phyloP scores from a whole-genome alignment of 2,797 vertebrate genomes.

The Tamandua tetradactyla region DNA sequence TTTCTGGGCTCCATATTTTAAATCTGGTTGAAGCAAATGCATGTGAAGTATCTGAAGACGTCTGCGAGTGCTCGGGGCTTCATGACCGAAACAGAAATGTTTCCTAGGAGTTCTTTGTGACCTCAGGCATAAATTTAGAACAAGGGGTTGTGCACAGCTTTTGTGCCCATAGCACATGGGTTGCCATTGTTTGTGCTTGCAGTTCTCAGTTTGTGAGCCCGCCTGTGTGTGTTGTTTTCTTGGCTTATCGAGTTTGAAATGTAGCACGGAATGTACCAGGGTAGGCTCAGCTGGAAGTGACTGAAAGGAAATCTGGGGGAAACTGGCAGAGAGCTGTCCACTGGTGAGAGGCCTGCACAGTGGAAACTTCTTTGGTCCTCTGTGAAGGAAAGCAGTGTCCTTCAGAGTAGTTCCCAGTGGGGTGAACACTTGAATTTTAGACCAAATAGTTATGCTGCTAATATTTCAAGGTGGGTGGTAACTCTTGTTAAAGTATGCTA shows the following conservation, averaged over 20 bases:
- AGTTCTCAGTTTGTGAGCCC: slow-evolving; percentile 23
- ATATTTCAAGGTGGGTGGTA: background rate
- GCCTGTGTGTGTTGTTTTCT: slow-evolving; percentile 57
- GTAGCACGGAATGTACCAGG: slow-evolving; percentile 68
- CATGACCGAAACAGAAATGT: background rate
- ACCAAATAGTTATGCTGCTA: background rate
- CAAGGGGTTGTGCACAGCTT: background rate
- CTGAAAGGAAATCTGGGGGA: slow-evolving; percentile 63
- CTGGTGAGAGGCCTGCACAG: background rate
- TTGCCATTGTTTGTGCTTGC: slow-evolving; percentile 9
- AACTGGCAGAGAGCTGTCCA: slow-evolving; percentile 52
- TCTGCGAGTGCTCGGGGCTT: background rate
- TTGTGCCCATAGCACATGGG: background rate
- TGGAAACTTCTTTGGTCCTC: background rate
- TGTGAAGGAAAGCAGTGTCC: background rate
- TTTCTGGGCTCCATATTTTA: slow-evolving; percentile 4
- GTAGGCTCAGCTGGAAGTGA: slow-evolving; percentile 64
- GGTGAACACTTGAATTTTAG: background rate
- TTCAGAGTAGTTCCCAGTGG: background rate
- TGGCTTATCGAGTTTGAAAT: slow-evolving; percentile 58
- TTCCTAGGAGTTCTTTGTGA: slow-evolving; percentile 11
- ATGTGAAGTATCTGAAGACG: background rate
- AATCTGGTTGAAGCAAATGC: background rate
- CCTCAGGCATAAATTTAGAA: background rate
- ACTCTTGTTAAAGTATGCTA: background rate